These are phyloP conservation scores for Microtus ochrogaster DNA, from an alignment of 2,113 vertebrate genomes.

Conservation along the genomic window DNA sequence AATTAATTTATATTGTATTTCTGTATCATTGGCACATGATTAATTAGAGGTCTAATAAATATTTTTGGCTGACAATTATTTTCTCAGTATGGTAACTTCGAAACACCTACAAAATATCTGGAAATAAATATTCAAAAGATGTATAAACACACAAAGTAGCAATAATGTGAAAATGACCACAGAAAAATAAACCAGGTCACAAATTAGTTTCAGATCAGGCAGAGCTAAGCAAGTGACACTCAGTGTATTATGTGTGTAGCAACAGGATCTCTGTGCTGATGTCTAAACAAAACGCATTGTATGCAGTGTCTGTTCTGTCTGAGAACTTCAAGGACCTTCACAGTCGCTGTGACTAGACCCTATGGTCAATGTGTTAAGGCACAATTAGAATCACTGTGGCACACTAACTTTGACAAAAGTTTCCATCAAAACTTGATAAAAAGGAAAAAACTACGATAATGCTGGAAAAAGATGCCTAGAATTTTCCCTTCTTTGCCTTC, in stretches of 20 bases:
- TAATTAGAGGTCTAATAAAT: conserved; percentile 1
- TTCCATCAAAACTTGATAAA: conserved; percentile 25
- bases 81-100: not conserved
- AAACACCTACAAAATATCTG: not conserved
- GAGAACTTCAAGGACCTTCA: not conserved
- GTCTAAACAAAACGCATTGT: not conserved
- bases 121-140: conserved; percentile 6
- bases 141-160: not conserved
- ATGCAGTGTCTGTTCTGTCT: not conserved
- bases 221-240: not conserved
- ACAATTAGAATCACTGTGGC: conserved; percentile 17
- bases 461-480: not conserved
- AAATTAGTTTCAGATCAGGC: not conserved
- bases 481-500: conserved; percentile 16
- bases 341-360: not conserved
- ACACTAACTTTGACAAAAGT: conserved; percentile 25
- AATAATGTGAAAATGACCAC: not conserved
- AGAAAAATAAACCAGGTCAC: not conserved
- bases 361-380: not conserved
- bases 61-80: not conserved
- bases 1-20: not conserved
- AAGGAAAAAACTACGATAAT: not conserved
- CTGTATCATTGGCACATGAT: not conserved
- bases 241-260: not conserved
- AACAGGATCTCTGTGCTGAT: not conserved